phyloP scores from a whole-genome alignment of 2,113 vertebrate genomes.

The Columba janthina region DNA sequence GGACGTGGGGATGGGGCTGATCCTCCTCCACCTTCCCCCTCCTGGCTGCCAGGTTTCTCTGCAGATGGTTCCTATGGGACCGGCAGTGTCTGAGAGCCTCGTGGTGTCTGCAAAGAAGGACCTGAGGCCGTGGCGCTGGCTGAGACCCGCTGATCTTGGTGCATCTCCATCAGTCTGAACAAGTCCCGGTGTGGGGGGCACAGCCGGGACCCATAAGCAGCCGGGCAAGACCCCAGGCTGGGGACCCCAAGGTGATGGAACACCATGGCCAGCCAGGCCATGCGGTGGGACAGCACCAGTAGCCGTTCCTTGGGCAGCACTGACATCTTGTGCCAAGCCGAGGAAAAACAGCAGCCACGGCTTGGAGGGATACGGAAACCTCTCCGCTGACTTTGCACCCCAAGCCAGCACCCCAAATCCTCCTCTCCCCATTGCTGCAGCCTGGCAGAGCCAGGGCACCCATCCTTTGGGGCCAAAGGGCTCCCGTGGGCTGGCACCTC shows the following conservation, averaged over 20 bases:
- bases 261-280: accelerated
- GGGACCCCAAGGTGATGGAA: not conserved
- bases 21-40: not conserved
- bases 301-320: conserved; percentile 14
- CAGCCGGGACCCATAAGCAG: no score
- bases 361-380: accelerated
- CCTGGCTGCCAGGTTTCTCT: not conserved
- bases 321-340: conserved; percentile 47
- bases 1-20: no score
- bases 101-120: not conserved
- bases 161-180: accelerated
- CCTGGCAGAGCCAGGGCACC: not conserved
- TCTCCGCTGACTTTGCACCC: not conserved
- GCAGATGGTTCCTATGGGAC: accelerated
- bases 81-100: not conserved
- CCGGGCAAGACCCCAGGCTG: not conserved
- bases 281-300: accelerated
- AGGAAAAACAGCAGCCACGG: not conserved
- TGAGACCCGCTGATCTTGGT: not conserved
- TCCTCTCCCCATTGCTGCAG: accelerated
- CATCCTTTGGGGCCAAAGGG: accelerated
- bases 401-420: not conserved
- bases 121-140: not conserved
- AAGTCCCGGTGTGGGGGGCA: accelerated
- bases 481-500: not conserved